Percentiles rank a stretch among this genome's conserved stretches.
These are phyloP conservation scores for Pseudorasbora parva DNA, from an alignment of 2,113 vertebrate species.

Conservation along the genomic window DNA sequence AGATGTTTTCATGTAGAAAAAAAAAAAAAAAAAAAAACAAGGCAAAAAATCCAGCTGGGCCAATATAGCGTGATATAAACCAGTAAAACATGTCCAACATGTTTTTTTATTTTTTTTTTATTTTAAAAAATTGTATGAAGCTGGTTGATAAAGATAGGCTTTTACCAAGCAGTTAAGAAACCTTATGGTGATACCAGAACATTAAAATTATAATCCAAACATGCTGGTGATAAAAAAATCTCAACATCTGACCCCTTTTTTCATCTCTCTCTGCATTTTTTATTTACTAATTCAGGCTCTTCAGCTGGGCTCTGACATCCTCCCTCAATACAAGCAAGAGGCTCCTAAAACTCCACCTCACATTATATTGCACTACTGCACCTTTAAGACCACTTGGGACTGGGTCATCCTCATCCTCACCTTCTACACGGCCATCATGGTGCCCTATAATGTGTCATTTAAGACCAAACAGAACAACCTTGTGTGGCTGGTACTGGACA, in stretches of 20 bases:
- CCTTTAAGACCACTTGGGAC: slow-evolving; percentile 99
- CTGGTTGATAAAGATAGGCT: neutral
- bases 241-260: neutral
- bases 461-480: slow-evolving; percentile 96
- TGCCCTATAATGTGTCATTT: slow-evolving; percentile 97
- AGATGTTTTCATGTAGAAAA: too few relatives aligned
- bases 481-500: slow-evolving; percentile 96
- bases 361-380: slow-evolving; percentile 98
- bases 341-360: slow-evolving; percentile 97
- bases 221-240: too few relatives aligned
- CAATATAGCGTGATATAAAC: neutral
- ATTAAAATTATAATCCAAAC: neutral
- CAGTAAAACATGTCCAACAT: neutral
- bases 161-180: neutral
- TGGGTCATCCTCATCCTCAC: slow-evolving; percentile 99
- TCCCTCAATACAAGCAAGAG: slow-evolving; percentile 98
- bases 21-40: too few relatives aligned
- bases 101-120: too few relatives aligned
- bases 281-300: slow-evolving; percentile 80
- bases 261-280: neutral
- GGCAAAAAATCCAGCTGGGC: neutral
- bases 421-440: slow-evolving; percentile 99
- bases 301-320: slow-evolving; percentile 96
- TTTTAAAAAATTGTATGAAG: neutral
- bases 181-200: neutral